Conservation (phyloP, 2,113 vertebrate species). For the Eubucco bourcierii region DNA sequence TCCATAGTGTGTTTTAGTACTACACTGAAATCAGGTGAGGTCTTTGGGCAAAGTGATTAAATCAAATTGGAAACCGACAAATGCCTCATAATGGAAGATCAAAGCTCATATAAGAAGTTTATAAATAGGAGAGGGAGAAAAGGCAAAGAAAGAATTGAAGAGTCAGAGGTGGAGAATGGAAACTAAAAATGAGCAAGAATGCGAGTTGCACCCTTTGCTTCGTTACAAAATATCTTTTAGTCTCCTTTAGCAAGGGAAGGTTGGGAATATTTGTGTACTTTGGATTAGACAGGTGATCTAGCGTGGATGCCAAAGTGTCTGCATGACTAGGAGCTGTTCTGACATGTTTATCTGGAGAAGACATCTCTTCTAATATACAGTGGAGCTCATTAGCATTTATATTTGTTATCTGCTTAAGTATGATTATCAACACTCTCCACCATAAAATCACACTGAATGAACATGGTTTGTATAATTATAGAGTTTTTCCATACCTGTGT, state of each 20-base stretch:
- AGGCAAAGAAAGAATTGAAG: background rate
- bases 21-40: background rate
- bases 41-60: background rate
- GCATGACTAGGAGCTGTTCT: constrained; percentile 56
- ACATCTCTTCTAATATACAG: constrained; percentile 65
- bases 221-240: constrained; percentile 32
- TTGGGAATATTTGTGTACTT: constrained; percentile 37
- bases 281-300: constrained; percentile 54
- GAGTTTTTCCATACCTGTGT: background rate
- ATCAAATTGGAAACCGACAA: background rate
- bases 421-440: constrained; percentile 53
- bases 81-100: background rate
- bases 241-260: constrained; percentile 19
- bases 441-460: constrained; percentile 23
- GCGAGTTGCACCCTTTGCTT: background rate
- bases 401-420: constrained; percentile 67
- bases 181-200: constrained; percentile 29
- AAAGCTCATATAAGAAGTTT: background rate
- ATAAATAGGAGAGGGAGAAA: background rate
- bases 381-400: constrained; percentile 68
- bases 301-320: constrained; percentile 58
- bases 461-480: constrained; percentile 35
- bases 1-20: background rate
- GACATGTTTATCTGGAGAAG: constrained; percentile 69
- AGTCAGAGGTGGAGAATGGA: background rate